Evolutionary conservation across 2,888 invertebrate genomes (phyloP).

Genomic region (Timema podura): DNA sequence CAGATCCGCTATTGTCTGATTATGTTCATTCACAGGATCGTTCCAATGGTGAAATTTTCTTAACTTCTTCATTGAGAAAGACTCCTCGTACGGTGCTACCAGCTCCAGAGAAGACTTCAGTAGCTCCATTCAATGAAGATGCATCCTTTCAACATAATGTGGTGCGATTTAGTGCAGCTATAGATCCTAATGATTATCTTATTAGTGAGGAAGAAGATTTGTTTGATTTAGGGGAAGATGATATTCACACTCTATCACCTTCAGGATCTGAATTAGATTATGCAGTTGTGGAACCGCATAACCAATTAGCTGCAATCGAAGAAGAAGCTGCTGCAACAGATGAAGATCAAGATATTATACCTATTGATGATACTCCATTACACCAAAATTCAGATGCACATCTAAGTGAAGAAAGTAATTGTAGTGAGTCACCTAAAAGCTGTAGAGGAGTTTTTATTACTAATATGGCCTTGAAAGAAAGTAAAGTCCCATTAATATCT

Average conservation of each 20-base stretch:
- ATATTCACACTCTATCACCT: conserved; percentile 28
- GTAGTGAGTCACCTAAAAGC: conserved; percentile 9
- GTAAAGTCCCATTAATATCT: conserved; percentile 41
- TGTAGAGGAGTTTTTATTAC: background rate
- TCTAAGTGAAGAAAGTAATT: conserved; percentile 14
- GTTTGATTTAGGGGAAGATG: conserved; percentile 22
- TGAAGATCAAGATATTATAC: conserved; percentile 32
- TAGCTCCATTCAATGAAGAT: conserved; percentile 5
- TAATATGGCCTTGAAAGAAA: conserved; percentile 20
- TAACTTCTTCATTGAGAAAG: background rate
- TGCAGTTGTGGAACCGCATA: conserved; percentile 30
- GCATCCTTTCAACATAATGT: conserved; percentile 8
- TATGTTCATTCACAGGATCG: conserved; percentile 13
- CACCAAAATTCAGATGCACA: background rate
- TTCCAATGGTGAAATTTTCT: background rate
- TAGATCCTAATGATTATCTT: conserved; percentile 20
- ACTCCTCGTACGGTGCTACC: background rate
- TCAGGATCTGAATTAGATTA: conserved; percentile 32
- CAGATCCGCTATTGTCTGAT: conserved; percentile 13
- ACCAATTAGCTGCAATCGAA: conserved; percentile 28
- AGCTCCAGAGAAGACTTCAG: no score
- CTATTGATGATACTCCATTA: conserved; percentile 29
- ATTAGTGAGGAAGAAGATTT: conserved; percentile 24
- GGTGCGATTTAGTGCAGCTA: conserved; percentile 20
- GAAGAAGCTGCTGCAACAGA: conserved; percentile 32